A percentile compares a stretch with the other conserved stretches of the same genome.
phyloP scores from a whole-genome alignment of 2,797 vertebrate genomes.

The Leucoraja ocellata region DNA sequence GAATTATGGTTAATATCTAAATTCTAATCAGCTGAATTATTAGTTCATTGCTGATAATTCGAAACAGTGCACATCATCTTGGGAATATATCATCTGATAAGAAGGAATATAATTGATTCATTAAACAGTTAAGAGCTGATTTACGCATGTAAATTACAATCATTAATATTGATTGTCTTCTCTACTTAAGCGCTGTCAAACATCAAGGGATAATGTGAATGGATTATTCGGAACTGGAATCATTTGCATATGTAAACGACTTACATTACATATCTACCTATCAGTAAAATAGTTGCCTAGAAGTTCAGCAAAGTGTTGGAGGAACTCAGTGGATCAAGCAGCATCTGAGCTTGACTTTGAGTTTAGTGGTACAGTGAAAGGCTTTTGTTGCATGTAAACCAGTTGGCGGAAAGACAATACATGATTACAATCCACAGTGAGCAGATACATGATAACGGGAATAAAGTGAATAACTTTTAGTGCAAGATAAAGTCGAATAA shows the following conservation, averaged over 20 bases:
- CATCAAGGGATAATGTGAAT: conserved; percentile 3
- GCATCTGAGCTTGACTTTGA: no score
- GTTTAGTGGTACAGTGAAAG: no score
- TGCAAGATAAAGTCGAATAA: no score
- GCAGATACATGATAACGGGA: no score
- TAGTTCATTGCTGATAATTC: not conserved
- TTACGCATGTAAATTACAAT: not conserved
- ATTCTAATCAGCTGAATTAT: not conserved
- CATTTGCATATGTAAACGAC: conserved; percentile 15
- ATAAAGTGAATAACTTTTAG: no score
- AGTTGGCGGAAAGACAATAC: no score
- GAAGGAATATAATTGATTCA: not conserved
- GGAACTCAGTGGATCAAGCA: no score
- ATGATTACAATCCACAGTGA: no score
- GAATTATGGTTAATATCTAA: no score
- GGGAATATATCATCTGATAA: not conserved
- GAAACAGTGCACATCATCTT: not conserved
- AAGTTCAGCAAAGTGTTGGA: no score
- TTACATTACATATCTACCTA: not conserved
- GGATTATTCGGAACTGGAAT: not conserved
- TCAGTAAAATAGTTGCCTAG: not conserved
- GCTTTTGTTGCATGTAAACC: no score
- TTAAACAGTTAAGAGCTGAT: not conserved
- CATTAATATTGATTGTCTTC: conserved; percentile 11
- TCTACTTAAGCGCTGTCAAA: not conserved